These are phyloP conservation scores for Timema podura DNA, from an alignment of 2,888 invertebrate genomes.

Conservation along the genomic window DNA sequence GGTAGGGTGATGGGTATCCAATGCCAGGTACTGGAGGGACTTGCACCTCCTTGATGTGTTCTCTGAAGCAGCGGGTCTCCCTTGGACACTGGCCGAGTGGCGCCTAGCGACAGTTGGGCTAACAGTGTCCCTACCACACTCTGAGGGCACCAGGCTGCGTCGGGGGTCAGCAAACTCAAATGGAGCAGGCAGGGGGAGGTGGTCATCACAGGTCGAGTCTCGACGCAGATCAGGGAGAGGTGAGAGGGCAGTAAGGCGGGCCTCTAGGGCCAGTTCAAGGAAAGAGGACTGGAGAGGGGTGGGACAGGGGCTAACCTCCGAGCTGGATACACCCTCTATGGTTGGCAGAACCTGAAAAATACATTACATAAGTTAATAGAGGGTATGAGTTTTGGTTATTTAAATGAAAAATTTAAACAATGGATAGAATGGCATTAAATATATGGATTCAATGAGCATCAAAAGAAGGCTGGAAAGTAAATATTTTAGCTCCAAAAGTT, in stretches of 20 bases:
- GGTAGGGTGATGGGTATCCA: not conserved
- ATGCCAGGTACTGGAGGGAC: no score
- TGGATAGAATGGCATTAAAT: no score
- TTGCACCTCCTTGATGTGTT: no score
- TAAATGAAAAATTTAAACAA: not conserved
- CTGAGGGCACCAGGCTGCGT: slow-evolving; percentile 44
- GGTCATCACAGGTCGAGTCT: slow-evolving; percentile 55
- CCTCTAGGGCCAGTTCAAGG: slow-evolving; percentile 32
- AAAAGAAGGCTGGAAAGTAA: no score
- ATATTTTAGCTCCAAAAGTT: no score
- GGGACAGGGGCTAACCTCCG: slow-evolving; percentile 49
- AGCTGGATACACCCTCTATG: slow-evolving; percentile 45
- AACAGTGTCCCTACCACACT: not conserved
- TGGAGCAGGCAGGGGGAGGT: slow-evolving; percentile 65
- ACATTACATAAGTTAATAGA: not conserved
- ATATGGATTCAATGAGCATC: no score
- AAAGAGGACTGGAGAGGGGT: slow-evolving; percentile 44
- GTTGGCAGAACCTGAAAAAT: slow-evolving; percentile 40
- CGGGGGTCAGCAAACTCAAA: slow-evolving; percentile 72
- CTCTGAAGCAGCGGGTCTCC: no score
- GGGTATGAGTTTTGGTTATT: not conserved
- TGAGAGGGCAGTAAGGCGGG: slow-evolving; percentile 58
- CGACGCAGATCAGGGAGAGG: slow-evolving; percentile 62
- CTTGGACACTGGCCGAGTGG: no score
- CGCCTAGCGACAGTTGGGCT: no score